Evolutionary conservation across 2,888 invertebrate genomes (phyloP).

Genomic region (Lamproptera curius): DNA sequence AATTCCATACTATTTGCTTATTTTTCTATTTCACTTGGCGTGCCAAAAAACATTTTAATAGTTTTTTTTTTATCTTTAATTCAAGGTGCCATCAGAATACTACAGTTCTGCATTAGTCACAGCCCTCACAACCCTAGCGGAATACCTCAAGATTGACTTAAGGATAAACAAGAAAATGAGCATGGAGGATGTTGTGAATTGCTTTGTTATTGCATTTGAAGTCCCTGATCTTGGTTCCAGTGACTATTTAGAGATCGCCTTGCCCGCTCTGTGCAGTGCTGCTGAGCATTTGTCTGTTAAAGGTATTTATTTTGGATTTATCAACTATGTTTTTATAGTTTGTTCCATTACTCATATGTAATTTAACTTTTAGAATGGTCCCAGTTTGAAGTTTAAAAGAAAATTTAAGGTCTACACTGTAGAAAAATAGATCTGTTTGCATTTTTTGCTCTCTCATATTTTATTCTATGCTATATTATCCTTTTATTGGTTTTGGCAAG

Average conservation of each 20-base stretch:
- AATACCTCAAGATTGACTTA: conserved; percentile 84
- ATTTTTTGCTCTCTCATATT: too few relatives aligned
- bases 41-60: background rate
- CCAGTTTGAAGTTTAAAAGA: too few relatives aligned
- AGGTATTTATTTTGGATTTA: conserved; percentile 49
- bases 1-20: too few relatives aligned
- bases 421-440: too few relatives aligned
- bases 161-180: conserved; percentile 72
- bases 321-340: too few relatives aligned
- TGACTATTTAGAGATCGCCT: conserved; percentile 89
- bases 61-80: conserved; percentile 5
- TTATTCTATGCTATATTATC: too few relatives aligned
- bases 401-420: too few relatives aligned
- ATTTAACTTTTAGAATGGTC: too few relatives aligned
- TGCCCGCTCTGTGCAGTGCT: conserved; percentile 88
- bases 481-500: too few relatives aligned
- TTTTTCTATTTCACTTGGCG: background rate
- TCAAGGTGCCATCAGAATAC: conserved; percentile 66
- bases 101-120: conserved; percentile 84
- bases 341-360: too few relatives aligned
- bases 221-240: conserved; percentile 85
- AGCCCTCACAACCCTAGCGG: conserved; percentile 84
- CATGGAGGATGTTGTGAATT: conserved; percentile 78
- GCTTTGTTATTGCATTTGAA: conserved; percentile 86
- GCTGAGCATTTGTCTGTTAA: conserved; percentile 84